A percentile compares a stretch with the other conserved stretches of the same genome.
These are phyloP conservation scores for Promerops cafer DNA, from an alignment of 2,113 vertebrate species.

Conservation along the genomic window DNA sequence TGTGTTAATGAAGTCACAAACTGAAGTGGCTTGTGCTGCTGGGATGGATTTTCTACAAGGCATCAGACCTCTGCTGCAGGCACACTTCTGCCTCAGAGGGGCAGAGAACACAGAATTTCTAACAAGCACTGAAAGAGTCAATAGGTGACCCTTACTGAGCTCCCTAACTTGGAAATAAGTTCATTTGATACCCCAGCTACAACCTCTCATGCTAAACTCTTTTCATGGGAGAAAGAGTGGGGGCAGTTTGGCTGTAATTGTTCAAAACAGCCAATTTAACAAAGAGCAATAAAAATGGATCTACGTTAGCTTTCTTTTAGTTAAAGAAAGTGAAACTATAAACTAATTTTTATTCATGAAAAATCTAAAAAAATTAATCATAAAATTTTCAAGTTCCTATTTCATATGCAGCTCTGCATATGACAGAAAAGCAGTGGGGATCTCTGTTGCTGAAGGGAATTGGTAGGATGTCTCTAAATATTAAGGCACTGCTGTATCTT, in stretches of 20 bases:
- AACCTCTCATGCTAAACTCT: neutral
- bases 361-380: neutral
- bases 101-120: neutral
- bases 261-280: neutral
- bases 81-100: neutral
- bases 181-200: neutral
- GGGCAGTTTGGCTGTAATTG: neutral
- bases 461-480: neutral
- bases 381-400: neutral
- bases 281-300: neutral
- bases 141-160: neutral
- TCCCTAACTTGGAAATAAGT: neutral
- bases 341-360: neutral
- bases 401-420: neutral
- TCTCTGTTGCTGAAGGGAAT: neutral
- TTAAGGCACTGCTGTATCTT: neutral
- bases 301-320: neutral
- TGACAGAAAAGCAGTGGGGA: neutral
- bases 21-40: neutral
- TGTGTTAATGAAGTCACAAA: neutral
- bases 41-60: neutral
- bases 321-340: neutral
- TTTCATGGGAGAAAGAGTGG: neutral
- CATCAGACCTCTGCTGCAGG: accelerated
- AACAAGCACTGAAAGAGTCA: neutral